phyloP scores from a whole-genome alignment of 2,797 vertebrate genomes.

The Lutjanus campechanus region DNA sequence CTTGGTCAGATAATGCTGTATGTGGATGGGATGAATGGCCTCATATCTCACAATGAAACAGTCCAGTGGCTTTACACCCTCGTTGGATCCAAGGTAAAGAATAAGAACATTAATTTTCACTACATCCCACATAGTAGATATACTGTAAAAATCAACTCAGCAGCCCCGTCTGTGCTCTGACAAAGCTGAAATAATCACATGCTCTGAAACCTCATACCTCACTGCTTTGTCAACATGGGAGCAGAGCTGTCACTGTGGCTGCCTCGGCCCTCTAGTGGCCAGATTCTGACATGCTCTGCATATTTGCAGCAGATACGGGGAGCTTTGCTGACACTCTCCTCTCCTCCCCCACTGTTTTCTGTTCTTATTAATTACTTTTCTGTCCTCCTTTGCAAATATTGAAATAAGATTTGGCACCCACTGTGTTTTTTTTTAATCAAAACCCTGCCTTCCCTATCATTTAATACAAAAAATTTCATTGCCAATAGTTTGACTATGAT shows the following conservation, averaged over 20 bases:
- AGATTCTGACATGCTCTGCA: constrained; percentile 17
- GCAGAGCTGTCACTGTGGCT: constrained; percentile 20
- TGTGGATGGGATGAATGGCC: constrained; percentile 98
- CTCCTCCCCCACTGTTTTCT: constrained; percentile 19
- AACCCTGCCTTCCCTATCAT: constrained; percentile 15
- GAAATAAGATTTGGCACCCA: constrained; percentile 21
- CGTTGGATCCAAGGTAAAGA: constrained; percentile 95
- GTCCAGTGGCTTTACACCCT: constrained; percentile 97
- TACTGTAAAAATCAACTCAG: constrained; percentile 5
- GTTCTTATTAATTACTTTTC: constrained; percentile 20
- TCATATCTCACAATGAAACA: constrained; percentile 96
- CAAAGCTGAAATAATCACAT: constrained; percentile 18
- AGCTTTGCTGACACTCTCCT: not conserved
- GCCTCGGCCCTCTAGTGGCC: constrained; percentile 77
- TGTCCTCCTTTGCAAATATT: constrained; percentile 34
- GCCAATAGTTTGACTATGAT: constrained; percentile 3
- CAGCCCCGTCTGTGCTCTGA: constrained; percentile 26
- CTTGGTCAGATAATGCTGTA: constrained; percentile 99
- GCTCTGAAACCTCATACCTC: not conserved
- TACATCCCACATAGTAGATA: not conserved
- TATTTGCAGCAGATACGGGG: constrained; percentile 15
- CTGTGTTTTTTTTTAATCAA: constrained; percentile 38
- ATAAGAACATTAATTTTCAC: constrained; percentile 8
- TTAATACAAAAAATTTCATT: constrained; percentile 1
- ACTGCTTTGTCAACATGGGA: too few relatives aligned